phyloP scores from a whole-genome alignment of 2,113 vertebrate species.

The Chionodraco myersi region DNA sequence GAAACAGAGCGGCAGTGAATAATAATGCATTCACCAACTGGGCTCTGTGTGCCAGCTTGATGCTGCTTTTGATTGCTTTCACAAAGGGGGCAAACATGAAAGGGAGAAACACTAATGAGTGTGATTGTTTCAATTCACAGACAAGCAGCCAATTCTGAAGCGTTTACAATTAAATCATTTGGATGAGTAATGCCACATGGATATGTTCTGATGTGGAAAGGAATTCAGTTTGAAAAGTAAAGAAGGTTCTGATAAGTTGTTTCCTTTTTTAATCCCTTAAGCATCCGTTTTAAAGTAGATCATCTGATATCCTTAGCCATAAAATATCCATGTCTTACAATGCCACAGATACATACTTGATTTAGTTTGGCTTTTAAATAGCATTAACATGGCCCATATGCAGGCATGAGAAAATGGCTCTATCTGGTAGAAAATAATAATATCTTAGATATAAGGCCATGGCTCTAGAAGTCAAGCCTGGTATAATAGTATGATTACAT shows the following conservation, averaged over 20 bases:
- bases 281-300: too few relatives aligned
- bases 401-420: too few relatives aligned
- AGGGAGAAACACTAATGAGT: constrained; percentile 1
- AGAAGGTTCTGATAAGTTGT: background rate
- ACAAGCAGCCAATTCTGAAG: background rate
- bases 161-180: background rate
- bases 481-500: too few relatives aligned
- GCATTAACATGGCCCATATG: too few relatives aligned
- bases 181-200: background rate
- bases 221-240: background rate
- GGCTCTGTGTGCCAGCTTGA: constrained; percentile 12
- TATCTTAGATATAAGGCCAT: too few relatives aligned
- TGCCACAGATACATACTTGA: too few relatives aligned
- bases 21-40: constrained; percentile 4
- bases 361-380: too few relatives aligned
- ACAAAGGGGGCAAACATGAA: background rate
- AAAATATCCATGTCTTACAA: too few relatives aligned
- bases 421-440: too few relatives aligned
- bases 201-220: background rate
- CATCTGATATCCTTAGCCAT: too few relatives aligned
- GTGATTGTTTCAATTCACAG: background rate
- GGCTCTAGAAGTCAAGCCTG: too few relatives aligned
- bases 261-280: background rate
- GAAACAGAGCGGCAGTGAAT: background rate
- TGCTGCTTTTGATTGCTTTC: background rate